phyloP scores from a whole-genome alignment of 2,888 invertebrate genomes.

The Cheilosia scutellata region DNA sequence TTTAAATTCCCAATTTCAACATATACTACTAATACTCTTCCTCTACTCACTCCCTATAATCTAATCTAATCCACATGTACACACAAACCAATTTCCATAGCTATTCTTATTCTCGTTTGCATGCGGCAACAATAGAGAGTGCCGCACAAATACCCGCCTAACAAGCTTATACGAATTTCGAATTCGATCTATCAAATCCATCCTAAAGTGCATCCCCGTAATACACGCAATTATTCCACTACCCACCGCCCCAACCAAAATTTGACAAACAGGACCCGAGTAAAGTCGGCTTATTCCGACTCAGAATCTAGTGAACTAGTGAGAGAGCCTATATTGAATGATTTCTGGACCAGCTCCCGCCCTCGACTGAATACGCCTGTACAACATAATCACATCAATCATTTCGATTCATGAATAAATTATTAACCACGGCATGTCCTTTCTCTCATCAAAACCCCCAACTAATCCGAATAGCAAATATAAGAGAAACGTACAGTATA shows the following conservation, averaged over 20 bases:
- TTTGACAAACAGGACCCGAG: neutral
- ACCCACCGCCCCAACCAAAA: neutral
- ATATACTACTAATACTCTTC: too few relatives aligned
- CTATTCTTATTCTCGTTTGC: neutral
- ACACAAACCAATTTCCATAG: neutral
- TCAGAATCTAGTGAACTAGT: conserved; percentile 24
- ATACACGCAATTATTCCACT: conserved; percentile 1
- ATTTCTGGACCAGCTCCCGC: neutral
- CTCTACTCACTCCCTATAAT: too few relatives aligned
- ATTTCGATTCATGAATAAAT: conserved; percentile 55
- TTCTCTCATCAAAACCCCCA: conserved; percentile 15
- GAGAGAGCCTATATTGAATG: neutral
- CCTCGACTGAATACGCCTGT: conserved; percentile 3
- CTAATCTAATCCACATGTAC: too few relatives aligned
- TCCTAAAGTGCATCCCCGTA: conserved; percentile 1
- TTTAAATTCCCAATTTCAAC: too few relatives aligned
- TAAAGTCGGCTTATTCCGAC: conserved; percentile 12
- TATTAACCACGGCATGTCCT: conserved; percentile 48
- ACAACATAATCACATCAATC: conserved; percentile 55
- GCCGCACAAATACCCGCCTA: neutral
- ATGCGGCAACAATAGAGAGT: conserved; percentile 1
- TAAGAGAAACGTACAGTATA: neutral
- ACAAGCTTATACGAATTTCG: conserved; percentile 1
- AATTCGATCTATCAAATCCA: conserved; percentile 27
- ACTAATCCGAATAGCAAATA: neutral